Percentiles rank a stretch among this genome's conserved stretches.
These are phyloP conservation scores for Melanotaenia boesemani DNA, from an alignment of 2,797 vertebrate species.

Conservation along the genomic window DNA sequence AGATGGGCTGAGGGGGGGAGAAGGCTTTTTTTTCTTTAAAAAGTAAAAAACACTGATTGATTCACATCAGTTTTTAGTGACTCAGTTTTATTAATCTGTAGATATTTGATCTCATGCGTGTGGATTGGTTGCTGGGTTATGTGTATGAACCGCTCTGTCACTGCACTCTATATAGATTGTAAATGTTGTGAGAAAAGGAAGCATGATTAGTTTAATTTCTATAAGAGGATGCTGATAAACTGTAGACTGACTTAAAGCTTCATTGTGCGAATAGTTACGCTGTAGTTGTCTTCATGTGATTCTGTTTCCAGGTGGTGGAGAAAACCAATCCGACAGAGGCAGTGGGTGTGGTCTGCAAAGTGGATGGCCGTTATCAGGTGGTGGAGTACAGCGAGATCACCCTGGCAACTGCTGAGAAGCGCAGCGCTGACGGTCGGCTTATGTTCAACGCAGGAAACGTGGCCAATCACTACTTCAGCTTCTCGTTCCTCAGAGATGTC, in stretches of 20 bases:
- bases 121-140: background rate
- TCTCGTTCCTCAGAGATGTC: conserved; percentile 90
- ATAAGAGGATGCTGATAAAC: background rate
- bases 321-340: conserved; percentile 97
- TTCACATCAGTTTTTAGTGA: conserved; percentile 1
- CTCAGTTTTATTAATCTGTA: background rate
- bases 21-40: conserved; percentile 49
- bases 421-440: conserved; percentile 89
- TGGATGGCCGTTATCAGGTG: conserved; percentile 93
- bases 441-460: conserved; percentile 94
- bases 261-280: background rate
- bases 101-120: background rate
- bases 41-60: conserved; percentile 16
- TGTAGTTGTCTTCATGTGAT: background rate
- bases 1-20: conserved; percentile 57
- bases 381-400: conserved; percentile 99
- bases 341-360: conserved; percentile 94
- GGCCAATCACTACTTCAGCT: conserved; percentile 95
- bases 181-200: background rate
- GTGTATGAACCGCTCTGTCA: background rate
- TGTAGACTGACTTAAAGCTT: background rate
- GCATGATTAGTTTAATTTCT: background rate
- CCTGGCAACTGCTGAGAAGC: conserved; percentile 89
- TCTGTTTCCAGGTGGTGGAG: conserved; percentile 90
- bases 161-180: background rate